phyloP scores from a whole-genome alignment of 1,140 invertebrate species.

The Drosophila rufa region DNA sequence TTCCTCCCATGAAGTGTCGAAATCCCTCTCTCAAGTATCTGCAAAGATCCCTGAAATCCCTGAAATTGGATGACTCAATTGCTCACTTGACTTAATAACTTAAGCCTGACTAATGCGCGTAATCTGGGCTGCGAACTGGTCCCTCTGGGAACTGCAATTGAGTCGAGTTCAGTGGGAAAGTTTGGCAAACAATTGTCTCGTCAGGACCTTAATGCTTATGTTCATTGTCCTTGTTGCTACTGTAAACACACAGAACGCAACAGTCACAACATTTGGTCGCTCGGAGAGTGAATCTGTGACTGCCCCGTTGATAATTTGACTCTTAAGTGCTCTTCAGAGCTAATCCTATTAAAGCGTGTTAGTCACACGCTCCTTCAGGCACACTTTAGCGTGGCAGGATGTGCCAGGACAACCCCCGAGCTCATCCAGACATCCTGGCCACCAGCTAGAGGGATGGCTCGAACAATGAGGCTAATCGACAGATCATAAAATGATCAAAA shows the following conservation, averaged over 20 bases:
- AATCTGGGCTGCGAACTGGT: conserved; percentile 43
- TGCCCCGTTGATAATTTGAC: conserved; percentile 79
- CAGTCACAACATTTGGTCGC: conserved; percentile 68
- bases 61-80: conserved; percentile 39
- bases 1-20: conserved; percentile 8
- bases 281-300: conserved; percentile 35
- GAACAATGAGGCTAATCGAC: conserved; percentile 84
- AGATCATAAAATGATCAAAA: conserved; percentile 85
- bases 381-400: conserved; percentile 27
- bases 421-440: conserved; percentile 46
- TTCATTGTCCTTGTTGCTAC: conserved; percentile 41
- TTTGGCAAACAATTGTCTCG: conserved; percentile 75
- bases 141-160: conserved; percentile 48
- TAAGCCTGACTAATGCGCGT: conserved; percentile 59
- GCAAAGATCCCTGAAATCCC: not conserved
- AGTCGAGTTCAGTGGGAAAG: conserved; percentile 72
- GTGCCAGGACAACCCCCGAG: conserved; percentile 48
- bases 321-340: conserved; percentile 85
- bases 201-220: conserved; percentile 22
- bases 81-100: conserved; percentile 62
- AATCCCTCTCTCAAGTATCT: conserved; percentile 13
- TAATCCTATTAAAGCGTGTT: conserved; percentile 85
- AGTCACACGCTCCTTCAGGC: conserved; percentile 61
- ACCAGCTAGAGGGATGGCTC: conserved; percentile 48
- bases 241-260: conserved; percentile 80